phyloP scores from a whole-genome alignment of 1,140 invertebrate species.

The honey bee (Apis mellifera) region Amel_HAv3.1 CM009934.2:3942001-3942500 shows the following conservation, averaged over 20 bases:
- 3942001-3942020: slow-evolving; percentile 72
- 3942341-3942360: slow-evolving; percentile 73
- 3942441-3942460: slow-evolving; percentile 66
- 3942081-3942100: too few relatives aligned
- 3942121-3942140: too few relatives aligned
- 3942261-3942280: slow-evolving; percentile 9
- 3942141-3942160: too few relatives aligned
- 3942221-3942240: too few relatives aligned
- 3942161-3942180: too few relatives aligned
- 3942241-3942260: too few relatives aligned
- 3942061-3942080: not conserved
- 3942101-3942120: too few relatives aligned
- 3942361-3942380: slow-evolving; percentile 79
- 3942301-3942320: slow-evolving; percentile 80
- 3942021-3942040: slow-evolving; percentile 65
- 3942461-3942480: slow-evolving; percentile 62
- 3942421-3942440: slow-evolving; percentile 76
- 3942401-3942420: slow-evolving; percentile 52
- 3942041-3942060: slow-evolving; percentile 58
- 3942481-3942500: slow-evolving; percentile 70
- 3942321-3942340: slow-evolving; percentile 73
- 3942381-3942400: slow-evolving; percentile 70
- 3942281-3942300: slow-evolving; percentile 4
- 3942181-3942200: too few relatives aligned
- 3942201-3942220: too few relatives aligned